Base-by-base conservation (phyloP, 2,113 vertebrate species). In the Syrrhaptes paradoxus region DNA sequence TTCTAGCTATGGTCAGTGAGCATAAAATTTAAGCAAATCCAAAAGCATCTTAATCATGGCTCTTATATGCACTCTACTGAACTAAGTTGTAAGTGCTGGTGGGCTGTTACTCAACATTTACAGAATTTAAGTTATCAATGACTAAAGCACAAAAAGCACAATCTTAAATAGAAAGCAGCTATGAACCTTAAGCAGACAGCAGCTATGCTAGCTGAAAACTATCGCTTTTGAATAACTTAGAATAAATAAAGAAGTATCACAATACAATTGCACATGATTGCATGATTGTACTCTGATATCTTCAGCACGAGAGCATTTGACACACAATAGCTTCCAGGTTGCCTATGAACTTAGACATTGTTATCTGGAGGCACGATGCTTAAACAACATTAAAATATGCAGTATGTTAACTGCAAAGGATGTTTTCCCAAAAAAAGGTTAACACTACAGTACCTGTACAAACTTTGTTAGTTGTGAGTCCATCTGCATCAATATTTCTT, bases 401-500 rank as follows among this genome's bases (percentile, higher is more conserved):
- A 71, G 15, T 4, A 63, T 7, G 15, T 24, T 71, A 71, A 70
- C 22, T 15, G n/a, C 28, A 78, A 74, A 31, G 72, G 49, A 18
- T 6, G 11, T 78, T 58, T 74, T 24, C 31, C 32, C 43, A 55
- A 68, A 65, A 32, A 25, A 74, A 19, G 41, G 19, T 31, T 31
- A 72, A 36, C 32, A 32, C 24, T 15, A 19, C 16, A 29, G 73
- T 95, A 99, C 99, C 99, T 99, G 99, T 19, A 99, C 99, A 89
- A 99, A 99, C 92, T 99, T 99, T n/a, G 99, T 99, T 57, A 99
- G 98, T 7, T 99, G 96, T 18, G 99, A 99, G 87, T 99, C 99
- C 99, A 99, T 99, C 97, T 99, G 99, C 99, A 99, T 99, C 78
- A 99, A 81, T 94, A 99, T 99, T 95, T 99, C 99, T 92, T 99